These are phyloP conservation scores for Eulemur albifrons DNA, from an alignment of 2,797 vertebrate genomes.

Conservation along the genomic window DNA sequence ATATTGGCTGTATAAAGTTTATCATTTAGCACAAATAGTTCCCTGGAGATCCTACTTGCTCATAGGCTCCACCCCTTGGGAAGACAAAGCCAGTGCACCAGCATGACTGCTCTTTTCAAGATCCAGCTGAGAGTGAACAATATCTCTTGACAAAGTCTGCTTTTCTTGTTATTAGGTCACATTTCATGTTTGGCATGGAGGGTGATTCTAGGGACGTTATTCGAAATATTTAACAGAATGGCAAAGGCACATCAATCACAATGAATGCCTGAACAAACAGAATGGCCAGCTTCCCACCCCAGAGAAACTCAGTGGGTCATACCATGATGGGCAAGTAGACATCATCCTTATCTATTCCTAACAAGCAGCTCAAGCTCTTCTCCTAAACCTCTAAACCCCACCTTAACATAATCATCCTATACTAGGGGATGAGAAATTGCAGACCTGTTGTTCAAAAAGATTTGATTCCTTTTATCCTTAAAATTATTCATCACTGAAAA, in stretches of 20 bases:
- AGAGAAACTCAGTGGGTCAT: not conserved
- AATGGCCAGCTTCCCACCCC: not conserved
- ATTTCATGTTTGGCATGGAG: not conserved
- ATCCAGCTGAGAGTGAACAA: not conserved
- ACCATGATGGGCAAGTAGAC: not conserved
- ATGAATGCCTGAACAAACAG: not conserved
- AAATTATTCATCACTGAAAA: not conserved
- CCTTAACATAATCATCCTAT: not conserved
- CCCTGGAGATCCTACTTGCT: not conserved
- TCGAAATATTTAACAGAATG: not conserved
- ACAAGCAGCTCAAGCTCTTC: not conserved
- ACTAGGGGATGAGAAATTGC: not conserved
- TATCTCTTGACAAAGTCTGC: not conserved
- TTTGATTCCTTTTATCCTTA: not conserved
- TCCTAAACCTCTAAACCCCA: not conserved
- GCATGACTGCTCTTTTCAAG: not conserved
- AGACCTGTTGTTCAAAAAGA: not conserved
- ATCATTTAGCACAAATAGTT: not conserved
- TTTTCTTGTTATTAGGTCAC: not conserved
- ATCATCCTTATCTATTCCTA: not conserved
- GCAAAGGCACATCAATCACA: not conserved
- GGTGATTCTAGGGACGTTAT: not conserved
- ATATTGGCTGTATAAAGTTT: not conserved
- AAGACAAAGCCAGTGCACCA: not conserved
- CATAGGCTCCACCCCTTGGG: not conserved